Conservation (phyloP, 2,797 vertebrate species). For the Scolopax rusticola region DNA sequence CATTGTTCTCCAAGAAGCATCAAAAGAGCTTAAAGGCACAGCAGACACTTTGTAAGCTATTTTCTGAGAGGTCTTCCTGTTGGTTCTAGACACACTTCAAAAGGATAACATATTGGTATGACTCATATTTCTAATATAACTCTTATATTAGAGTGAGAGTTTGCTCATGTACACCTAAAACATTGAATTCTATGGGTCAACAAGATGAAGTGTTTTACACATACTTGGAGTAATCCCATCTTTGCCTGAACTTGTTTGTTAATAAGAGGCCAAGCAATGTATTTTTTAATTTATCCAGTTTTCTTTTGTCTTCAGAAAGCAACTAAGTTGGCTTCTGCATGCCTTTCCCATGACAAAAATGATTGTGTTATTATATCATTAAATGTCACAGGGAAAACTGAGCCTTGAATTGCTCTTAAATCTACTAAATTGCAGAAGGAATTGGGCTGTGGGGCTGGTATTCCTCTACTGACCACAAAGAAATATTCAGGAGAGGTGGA, state of each 20-base stretch:
- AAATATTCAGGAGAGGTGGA: neutral
- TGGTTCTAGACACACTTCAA: neutral
- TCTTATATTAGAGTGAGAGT: neutral
- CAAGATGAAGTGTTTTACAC: neutral
- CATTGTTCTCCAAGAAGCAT: neutral
- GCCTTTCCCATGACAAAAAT: neutral
- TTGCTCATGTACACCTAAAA: neutral
- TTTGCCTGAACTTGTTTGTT: neutral
- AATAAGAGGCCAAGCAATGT: neutral
- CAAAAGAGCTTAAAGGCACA: constrained; percentile 10
- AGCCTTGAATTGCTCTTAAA: neutral
- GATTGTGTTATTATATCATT: neutral
- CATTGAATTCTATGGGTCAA: neutral
- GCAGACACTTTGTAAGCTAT: neutral
- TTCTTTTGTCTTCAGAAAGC: neutral
- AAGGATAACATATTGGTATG: neutral
- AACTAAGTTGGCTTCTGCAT: neutral
- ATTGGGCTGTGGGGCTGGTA: neutral
- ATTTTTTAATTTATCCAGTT: neutral
- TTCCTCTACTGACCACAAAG: neutral
- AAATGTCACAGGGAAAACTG: neutral
- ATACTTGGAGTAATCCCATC: neutral
- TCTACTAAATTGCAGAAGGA: neutral
- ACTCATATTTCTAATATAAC: neutral
- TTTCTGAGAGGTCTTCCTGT: neutral